Evolutionary conservation across 2,888 invertebrate genomes (phyloP).

Genomic region (Cheilosia grossa): DNA sequence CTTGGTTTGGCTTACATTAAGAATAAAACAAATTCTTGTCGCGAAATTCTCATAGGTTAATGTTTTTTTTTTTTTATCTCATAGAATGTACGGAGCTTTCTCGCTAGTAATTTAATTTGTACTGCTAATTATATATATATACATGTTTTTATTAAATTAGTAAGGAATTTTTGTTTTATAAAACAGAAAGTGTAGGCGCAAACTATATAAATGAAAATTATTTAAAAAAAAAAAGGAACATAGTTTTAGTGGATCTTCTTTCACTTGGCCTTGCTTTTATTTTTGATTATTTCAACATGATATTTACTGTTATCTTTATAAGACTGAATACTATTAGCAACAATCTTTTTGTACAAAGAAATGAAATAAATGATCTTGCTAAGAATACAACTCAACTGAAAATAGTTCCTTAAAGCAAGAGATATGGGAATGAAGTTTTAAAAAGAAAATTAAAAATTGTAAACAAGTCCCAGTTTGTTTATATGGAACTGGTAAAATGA

Average conservation of each 20-base stretch:
- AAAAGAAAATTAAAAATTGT: not conserved
- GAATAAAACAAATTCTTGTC: not conserved
- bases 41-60: slow-evolving; percentile 67
- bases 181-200: slow-evolving; percentile 14
- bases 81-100: slow-evolving; percentile 66
- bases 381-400: slow-evolving; percentile 38
- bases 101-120: slow-evolving; percentile 54
- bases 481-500: slow-evolving; percentile 35
- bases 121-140: slow-evolving; percentile 38
- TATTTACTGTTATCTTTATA: slow-evolving; percentile 68
- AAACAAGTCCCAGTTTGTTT: slow-evolving; percentile 52
- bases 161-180: slow-evolving; percentile 33
- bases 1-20: slow-evolving; percentile 32
- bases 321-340: slow-evolving; percentile 74
- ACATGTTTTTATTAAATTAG: slow-evolving; percentile 48
- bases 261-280: slow-evolving; percentile 28
- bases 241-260: slow-evolving; percentile 26
- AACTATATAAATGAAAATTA: slow-evolving; percentile 12
- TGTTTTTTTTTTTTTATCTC: slow-evolving; percentile 57
- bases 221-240: not conserved
- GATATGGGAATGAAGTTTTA: not conserved
- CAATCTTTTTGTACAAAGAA: slow-evolving; percentile 30
- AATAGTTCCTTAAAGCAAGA: slow-evolving; percentile 43
- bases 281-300: slow-evolving; percentile 53
- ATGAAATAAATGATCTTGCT: slow-evolving; percentile 15